Percentiles rank a stretch among this genome's conserved stretches.
These are phyloP conservation scores for Ictalurus furcatus DNA, from an alignment of 2,113 vertebrate species.

Conservation along the genomic window DNA sequence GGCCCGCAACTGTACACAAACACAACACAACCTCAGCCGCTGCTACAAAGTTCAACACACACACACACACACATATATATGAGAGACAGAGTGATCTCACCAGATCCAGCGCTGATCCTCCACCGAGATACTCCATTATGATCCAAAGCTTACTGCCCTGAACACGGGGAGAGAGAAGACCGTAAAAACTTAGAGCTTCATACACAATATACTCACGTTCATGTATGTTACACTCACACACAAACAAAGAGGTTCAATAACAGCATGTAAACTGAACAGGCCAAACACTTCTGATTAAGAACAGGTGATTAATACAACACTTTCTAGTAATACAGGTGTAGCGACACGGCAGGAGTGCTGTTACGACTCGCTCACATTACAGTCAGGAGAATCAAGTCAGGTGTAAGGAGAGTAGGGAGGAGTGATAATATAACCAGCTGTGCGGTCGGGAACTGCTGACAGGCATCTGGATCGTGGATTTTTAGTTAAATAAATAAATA, in stretches of 20 bases:
- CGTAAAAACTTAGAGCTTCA: too few relatives aligned
- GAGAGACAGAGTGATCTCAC: constrained; percentile 60
- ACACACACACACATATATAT: not conserved
- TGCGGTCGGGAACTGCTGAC: too few relatives aligned
- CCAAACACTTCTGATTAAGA: not conserved
- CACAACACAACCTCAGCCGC: not conserved
- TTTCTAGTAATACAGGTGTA: constrained; percentile 54
- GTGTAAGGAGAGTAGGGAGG: not conserved
- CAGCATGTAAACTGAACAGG: too few relatives aligned
- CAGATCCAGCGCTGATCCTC: constrained; percentile 79
- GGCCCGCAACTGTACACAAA: constrained; percentile 76
- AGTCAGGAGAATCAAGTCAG: not conserved
- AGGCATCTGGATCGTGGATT: too few relatives aligned
- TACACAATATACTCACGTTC: too few relatives aligned
- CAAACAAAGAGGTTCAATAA: too few relatives aligned
- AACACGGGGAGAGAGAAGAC: constrained; percentile 27
- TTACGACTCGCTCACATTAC: not conserved
- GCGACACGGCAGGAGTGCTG: constrained; percentile 41
- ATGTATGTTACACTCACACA: too few relatives aligned
- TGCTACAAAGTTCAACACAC: too few relatives aligned
- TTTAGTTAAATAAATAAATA: too few relatives aligned
- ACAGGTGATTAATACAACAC: not conserved
- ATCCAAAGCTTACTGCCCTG: constrained; percentile 80
- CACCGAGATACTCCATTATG: constrained; percentile 81
- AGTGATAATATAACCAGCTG: too few relatives aligned